Evolutionary conservation across 2,888 invertebrate species (phyloP), one percentile per base, ranked within the genome.

Genomic region (Uropetala carovei): DNA sequence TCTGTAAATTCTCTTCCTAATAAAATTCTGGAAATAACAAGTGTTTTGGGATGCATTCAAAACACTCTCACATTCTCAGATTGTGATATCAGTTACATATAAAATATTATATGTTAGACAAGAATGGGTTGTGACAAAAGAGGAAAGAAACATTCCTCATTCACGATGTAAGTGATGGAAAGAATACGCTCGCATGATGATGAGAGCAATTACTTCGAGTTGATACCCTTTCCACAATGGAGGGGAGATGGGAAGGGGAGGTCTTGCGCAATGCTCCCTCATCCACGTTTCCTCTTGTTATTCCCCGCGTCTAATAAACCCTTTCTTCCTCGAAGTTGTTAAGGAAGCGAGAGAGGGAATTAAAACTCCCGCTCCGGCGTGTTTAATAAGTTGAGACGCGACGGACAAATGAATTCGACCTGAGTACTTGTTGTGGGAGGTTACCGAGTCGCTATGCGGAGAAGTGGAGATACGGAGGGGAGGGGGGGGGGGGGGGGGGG

Each of bases 371-470:
- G 68, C 68, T 7, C 68, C 68, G 10, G 9, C 9, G 68, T 18
- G 68, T 75, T 75, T 22, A 27, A 75, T 22, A 75, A 22, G 27
- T 75, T 75, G 16, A 68, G 18, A 18, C 68, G 68, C 18, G 68
- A 68, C 75, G n/a, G 13, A 75, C 75, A 75, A 75, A 75, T 75
- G 75, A 75, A 75, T 75, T 75, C 75, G 75, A 75, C 75, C 22
- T 14, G 75, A 11, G 22, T 22, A 75, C 75, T 75, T 75, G 75
- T 18, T 22, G 68, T 18, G 18, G 68, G 18, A 68, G 18, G 43
- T 43, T 43, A 43, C 43, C 5, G 43, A 43, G 43, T 43, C 43
- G 43, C 43, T 5, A 3, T 43, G 1, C 5, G 43, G 5, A 43
- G 43, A 43, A 43, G 43, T 43, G 68, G 64, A n/a, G 64, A 64